These are phyloP conservation scores for Drosophila sproati DNA, from an alignment of 1,140 invertebrate species.

Conservation along the genomic window DNA sequence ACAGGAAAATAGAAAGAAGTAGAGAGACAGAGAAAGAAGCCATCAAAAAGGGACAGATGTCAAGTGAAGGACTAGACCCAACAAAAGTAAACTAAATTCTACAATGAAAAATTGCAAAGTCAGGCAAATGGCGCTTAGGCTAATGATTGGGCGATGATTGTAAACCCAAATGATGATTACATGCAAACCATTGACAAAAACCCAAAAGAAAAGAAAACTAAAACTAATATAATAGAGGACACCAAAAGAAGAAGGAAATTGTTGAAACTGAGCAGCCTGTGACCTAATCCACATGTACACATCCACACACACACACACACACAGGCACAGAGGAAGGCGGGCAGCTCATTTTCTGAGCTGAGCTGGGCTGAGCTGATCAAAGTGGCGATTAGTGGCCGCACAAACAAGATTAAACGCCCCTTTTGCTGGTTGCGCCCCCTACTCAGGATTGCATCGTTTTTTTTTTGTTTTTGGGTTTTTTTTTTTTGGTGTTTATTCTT, in stretches of 20 bases:
- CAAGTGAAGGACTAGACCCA: slow-evolving; percentile 31
- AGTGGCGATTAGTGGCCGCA: slow-evolving; percentile 48
- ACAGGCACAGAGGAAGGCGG: slow-evolving; percentile 17
- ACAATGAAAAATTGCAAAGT: slow-evolving; percentile 17
- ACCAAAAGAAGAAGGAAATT: not conserved
- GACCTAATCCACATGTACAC: slow-evolving; percentile 12
- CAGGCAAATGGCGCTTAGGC: slow-evolving; percentile 14
- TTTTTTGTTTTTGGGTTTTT: too few relatives aligned
- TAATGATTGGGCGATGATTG: slow-evolving; percentile 39
- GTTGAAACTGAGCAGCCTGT: not conserved
- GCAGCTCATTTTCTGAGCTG: slow-evolving; percentile 33
- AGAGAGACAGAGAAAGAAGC: not conserved
- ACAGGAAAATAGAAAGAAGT: too few relatives aligned
- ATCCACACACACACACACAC: not conserved
- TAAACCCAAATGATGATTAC: slow-evolving; percentile 19
- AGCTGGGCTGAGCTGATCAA: slow-evolving; percentile 35
- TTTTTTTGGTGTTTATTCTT: too few relatives aligned
- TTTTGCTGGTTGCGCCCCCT: slow-evolving; percentile 5
- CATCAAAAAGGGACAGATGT: slow-evolving; percentile 32
- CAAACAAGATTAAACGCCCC: slow-evolving; percentile 54
- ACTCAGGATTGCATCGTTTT: not conserved
- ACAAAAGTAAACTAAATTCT: not conserved
- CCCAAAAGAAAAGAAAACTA: not conserved
- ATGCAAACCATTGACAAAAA: not conserved
- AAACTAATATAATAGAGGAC: too few relatives aligned